A percentile compares a stretch with the other conserved stretches of the same genome.
Conservation (phyloP, 2,888 invertebrate genomes). For the Scaeva pyrastri region DNA sequence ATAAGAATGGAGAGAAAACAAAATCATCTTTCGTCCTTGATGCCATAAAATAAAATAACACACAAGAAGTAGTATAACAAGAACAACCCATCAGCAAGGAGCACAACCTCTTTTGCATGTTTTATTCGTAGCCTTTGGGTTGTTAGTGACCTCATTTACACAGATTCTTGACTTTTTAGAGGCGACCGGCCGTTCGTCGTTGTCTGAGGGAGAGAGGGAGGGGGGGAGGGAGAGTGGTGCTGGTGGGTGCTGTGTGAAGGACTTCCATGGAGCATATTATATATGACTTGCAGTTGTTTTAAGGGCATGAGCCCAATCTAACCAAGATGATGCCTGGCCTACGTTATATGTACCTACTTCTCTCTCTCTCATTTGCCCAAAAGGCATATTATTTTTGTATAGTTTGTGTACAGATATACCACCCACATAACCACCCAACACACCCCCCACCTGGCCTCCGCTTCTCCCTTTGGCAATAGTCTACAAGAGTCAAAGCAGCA, state of each 20-base stretch:
- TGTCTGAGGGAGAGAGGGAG: no score
- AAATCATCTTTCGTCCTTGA: constrained; percentile 19
- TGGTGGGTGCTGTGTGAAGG: not conserved
- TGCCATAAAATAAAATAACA: constrained; percentile 15
- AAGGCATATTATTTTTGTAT: constrained; percentile 35
- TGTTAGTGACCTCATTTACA: constrained; percentile 69
- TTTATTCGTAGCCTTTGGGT: constrained; percentile 63
- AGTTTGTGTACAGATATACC: constrained; percentile 1
- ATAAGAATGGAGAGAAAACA: constrained; percentile 40
- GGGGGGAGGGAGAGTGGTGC: no score
- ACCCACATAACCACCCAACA: no score
- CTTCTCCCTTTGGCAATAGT: constrained; percentile 16
- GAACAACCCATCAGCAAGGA: constrained; percentile 40
- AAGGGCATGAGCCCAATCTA: constrained; percentile 25
- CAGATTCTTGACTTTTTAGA: constrained; percentile 55
- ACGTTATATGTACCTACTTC: not conserved
- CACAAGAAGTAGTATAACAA: constrained; percentile 15
- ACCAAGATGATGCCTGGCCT: constrained; percentile 1
- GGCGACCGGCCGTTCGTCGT: not conserved
- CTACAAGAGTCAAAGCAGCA: constrained; percentile 28
- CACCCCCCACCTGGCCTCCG: no score
- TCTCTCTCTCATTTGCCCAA: not conserved
- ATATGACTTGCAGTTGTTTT: constrained; percentile 30
- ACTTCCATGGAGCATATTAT: constrained; percentile 44
- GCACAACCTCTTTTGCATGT: constrained; percentile 49